Evolutionary conservation across 2,888 invertebrate genomes (phyloP).

Genomic region (Pseudanteris insignis): DNA sequence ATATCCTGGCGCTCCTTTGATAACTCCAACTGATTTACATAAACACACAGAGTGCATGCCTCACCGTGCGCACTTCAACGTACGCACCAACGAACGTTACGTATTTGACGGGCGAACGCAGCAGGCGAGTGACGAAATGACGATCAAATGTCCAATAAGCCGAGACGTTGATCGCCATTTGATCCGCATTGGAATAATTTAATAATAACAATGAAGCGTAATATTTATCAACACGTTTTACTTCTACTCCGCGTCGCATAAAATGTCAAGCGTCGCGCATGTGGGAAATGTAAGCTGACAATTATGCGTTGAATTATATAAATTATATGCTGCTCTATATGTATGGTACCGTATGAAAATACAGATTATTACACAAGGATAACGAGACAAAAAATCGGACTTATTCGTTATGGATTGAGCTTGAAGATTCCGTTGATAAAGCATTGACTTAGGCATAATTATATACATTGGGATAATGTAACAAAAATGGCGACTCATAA

Average conservation of each 20-base stretch:
- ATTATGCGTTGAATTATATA: conserved; percentile 25
- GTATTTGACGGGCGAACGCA: conserved; percentile 15
- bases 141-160: conserved; percentile 44
- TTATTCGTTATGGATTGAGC: too few species aligned
- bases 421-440: too few species aligned
- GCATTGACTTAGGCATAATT: too few species aligned
- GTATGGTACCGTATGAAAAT: not conserved
- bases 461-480: too few species aligned
- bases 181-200: conserved; percentile 25
- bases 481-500: too few species aligned
- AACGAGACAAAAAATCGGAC: too few species aligned
- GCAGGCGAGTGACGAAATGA: conserved; percentile 36
- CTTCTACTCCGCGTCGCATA: conserved; percentile 11
- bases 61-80: conserved; percentile 16
- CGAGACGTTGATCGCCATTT: conserved; percentile 30
- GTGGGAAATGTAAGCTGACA: conserved; percentile 9
- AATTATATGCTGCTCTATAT: conserved; percentile 17
- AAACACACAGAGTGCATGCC: conserved; percentile 40
- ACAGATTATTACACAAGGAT: too few species aligned
- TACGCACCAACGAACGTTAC: conserved; percentile 31
- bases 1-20: conserved; percentile 40
- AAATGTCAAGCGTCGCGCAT: conserved; percentile 18
- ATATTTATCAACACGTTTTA: conserved; percentile 23
- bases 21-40: conserved; percentile 37
- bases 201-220: conserved; percentile 37